These are phyloP conservation scores for Mayetiola destructor DNA, from an alignment of 2,888 invertebrate species.

Conservation along the genomic window DNA sequence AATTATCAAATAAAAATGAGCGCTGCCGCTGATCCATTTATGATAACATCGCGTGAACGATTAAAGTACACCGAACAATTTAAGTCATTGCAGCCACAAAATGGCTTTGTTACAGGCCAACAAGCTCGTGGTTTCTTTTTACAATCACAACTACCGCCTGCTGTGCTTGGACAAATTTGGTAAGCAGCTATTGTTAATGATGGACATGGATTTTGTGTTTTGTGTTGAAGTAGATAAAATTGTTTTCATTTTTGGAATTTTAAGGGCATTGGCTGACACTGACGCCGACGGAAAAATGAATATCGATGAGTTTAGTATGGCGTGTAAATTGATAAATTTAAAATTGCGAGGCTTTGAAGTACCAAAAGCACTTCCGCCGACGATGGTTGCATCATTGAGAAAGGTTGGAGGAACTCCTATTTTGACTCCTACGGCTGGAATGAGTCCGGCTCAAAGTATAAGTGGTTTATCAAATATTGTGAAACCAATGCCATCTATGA, in stretches of 20 bases:
- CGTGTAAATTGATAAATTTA: slow-evolving; percentile 89
- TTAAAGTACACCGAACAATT: slow-evolving; percentile 86
- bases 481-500: slow-evolving; percentile 21
- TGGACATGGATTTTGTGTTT: slow-evolving; percentile 4
- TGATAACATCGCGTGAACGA: slow-evolving; percentile 73
- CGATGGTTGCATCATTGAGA: slow-evolving; percentile 51
- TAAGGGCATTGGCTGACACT: slow-evolving; percentile 77
- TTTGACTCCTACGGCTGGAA: slow-evolving; percentile 25
- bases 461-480: slow-evolving; percentile 26
- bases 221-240: neutral
- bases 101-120: slow-evolving; percentile 78
- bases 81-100: slow-evolving; percentile 66
- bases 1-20: slow-evolving; percentile 26
- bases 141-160: slow-evolving; percentile 79
- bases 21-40: slow-evolving; percentile 62
- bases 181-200: slow-evolving; percentile 31
- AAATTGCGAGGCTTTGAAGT: slow-evolving; percentile 85
- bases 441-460: no score
- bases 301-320: slow-evolving; percentile 91
- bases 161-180: slow-evolving; percentile 90
- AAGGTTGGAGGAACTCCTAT: slow-evolving; percentile 37
- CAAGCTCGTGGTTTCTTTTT: slow-evolving; percentile 89
- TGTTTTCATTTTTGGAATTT: neutral
- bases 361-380: slow-evolving; percentile 71
- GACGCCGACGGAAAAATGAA: slow-evolving; percentile 96